Percentiles rank a stretch among this genome's conserved stretches.
Conservation (phyloP, 2,888 invertebrate genomes). For the Ormyrus labotus region DNA sequence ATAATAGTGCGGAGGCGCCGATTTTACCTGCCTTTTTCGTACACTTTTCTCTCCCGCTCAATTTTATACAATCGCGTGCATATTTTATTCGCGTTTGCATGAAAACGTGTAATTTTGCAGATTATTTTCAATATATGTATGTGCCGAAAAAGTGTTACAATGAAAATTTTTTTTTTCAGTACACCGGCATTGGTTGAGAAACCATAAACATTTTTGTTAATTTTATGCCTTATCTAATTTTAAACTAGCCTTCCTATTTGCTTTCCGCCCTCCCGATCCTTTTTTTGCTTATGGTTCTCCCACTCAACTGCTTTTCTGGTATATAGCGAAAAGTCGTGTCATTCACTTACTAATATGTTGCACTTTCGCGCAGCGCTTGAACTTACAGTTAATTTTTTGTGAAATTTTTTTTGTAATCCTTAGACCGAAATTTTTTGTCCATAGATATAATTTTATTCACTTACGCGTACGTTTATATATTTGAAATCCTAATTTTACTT, state of each 20-base stretch:
- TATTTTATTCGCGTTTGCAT: slow-evolving; percentile 1
- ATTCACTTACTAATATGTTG: slow-evolving; percentile 42
- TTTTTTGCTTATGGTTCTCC: slow-evolving; percentile 1
- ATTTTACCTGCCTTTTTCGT: slow-evolving; percentile 28
- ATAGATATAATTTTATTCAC: slow-evolving; percentile 51
- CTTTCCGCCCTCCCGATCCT: slow-evolving; percentile 13
- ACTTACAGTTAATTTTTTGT: slow-evolving; percentile 53
- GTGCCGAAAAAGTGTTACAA: slow-evolving; percentile 48
- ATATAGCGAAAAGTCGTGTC: slow-evolving; percentile 27
- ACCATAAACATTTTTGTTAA: slow-evolving; percentile 46
- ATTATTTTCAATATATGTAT: slow-evolving; percentile 22
- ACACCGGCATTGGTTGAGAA: slow-evolving; percentile 47
- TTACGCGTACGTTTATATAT: slow-evolving; percentile 51
- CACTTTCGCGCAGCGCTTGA: slow-evolving; percentile 49
- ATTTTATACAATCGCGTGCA: slow-evolving; percentile 29
- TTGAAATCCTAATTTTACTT: slow-evolving; percentile 54
- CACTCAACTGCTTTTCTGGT: neutral
- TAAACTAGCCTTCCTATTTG: slow-evolving; percentile 10
- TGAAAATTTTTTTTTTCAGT: slow-evolving; percentile 47
- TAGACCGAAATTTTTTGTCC: slow-evolving; percentile 48
- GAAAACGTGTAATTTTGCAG: slow-evolving; percentile 39
- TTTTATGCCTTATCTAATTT: slow-evolving; percentile 35
- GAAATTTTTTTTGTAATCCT: slow-evolving; percentile 38
- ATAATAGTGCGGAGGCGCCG: slow-evolving; percentile 44
- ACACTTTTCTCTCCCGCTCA: slow-evolving; percentile 45